Evolutionary conservation across 2,888 invertebrate genomes (phyloP).

Genomic region (Lepidochitona cinerea): DNA sequence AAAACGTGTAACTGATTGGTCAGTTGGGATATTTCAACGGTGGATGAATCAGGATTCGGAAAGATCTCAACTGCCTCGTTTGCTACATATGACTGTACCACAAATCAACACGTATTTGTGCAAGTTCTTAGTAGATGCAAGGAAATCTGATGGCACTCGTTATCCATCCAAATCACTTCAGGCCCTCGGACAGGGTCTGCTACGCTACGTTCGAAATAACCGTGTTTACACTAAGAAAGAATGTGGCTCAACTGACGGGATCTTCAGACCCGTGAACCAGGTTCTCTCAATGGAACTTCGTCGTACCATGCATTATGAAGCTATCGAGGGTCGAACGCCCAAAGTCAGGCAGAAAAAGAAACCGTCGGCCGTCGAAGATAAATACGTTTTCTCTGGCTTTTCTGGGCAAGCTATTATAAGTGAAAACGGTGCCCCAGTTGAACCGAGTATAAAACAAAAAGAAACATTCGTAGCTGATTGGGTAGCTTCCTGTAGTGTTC

Average conservation of each 20-base stretch:
- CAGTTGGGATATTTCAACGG: background rate
- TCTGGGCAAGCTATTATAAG: background rate
- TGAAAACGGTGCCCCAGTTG: background rate
- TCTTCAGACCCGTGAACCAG: background rate
- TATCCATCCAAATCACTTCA: background rate
- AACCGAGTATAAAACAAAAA: background rate
- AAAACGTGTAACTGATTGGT: background rate
- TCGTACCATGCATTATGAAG: background rate
- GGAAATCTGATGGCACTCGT: background rate
- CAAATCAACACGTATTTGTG: background rate
- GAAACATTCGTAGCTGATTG: background rate
- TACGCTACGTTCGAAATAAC: background rate
- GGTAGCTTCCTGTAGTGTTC: background rate
- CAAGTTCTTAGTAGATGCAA: background rate
- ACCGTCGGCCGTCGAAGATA: background rate
- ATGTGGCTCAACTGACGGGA: background rate
- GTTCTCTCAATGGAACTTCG: background rate
- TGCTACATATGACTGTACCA: background rate
- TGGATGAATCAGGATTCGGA: background rate
- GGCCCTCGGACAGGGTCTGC: background rate
- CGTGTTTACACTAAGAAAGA: background rate
- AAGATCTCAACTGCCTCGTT: background rate
- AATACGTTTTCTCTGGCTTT: too few species aligned
- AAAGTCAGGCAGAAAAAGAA: background rate
- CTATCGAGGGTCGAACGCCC: background rate